Base-by-base conservation (phyloP, 2,113 vertebrate species). In the Mesembrinibis cayennensis region DNA sequence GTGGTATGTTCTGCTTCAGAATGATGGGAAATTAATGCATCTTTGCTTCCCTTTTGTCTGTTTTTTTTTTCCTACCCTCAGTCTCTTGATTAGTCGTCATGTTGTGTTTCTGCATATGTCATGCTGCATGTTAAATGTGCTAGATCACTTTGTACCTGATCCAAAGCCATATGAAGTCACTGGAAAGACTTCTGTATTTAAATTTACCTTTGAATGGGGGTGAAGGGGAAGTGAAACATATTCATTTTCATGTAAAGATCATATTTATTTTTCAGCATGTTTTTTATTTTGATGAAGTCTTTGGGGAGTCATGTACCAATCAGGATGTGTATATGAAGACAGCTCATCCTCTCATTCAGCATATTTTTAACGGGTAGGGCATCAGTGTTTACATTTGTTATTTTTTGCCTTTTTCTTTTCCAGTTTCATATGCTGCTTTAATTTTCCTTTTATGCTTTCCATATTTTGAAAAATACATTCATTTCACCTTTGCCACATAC, bases 221-320 rank as follows among this genome's bases (percentile, higher is more conserved):
- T 81, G 9, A 59, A 82, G 36, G 36, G 69, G n/a, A 97, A 89
- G 58, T 58, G 25, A 96, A 79, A 79, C 4, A 16, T 42, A 47
- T 82, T 77, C 66, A 40, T 94, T 78, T 92, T 97, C 89, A 66
- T 87, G 25, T 96, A 95, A 98, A 94, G 72, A 89, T 87, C 59
- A 36, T 90, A 73, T 98, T 98, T 98, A 62, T 97, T 97, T 98
- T 98, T 88, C 98, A 99, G 99, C 99, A 99, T 96, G 99, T 98
- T 91, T 99, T 99, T 98, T 99, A 99, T 98, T 99, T 99, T 97
- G 99, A 99, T 98, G 98, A 99, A 97, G 99, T 99, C 96, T 99
- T 99, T 96, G 99, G 98, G 82, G 99, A 99, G 90, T 95, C 97
- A 13, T 98, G 98, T 95, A 98, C 98, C 94, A 99, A 99, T 92